Evolutionary conservation across 2,113 vertebrate genomes (phyloP), one percentile per base, ranked within the genome.

Genomic region (Coturnix japonica): DNA sequence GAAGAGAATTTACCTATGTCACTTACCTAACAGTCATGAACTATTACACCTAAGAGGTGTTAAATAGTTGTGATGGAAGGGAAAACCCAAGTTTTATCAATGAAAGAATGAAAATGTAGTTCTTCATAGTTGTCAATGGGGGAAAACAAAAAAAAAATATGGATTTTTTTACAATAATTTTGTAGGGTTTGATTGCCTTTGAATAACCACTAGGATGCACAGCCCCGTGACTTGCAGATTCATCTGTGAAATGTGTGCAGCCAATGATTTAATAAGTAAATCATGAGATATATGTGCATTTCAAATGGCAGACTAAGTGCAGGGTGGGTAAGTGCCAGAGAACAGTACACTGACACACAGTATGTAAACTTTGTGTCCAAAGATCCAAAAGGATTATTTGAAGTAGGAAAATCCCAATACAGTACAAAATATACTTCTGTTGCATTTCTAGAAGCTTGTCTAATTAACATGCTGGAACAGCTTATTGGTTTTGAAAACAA

Each of bases 381-480:
- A 60, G 4, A 85, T 64, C 15, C 10, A 81, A 57, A 53, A 85
- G 64, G 49, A 54, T 41, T 9, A 41, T 41, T 41, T 82, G 20
- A 85, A 56, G 22, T 44, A 75, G 16, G 70, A 93, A 90, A 87
- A 81, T 63, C 31, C 11, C 44, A 70, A 8, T 63, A 66, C 4
- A 73, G 33, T 59, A 81, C 12, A 79, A 93, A 96, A 70, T 37
- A 87, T 7, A 43, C 7, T 69, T 74, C 23, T 43, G 41, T 57
- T 59, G 41, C 63, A 76, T 51, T 70, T 64, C 66, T 67, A 39
- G 66, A 91, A 81, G 54, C 35, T 49, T 49, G 31, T 72, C 74
- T 90, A 86, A 92, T 73, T 86, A 94, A 76, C 28, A 49, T 35
- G 37, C 64, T 71, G 64, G 49, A 93, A 92, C 37, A 49, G 59